Percentiles rank a stretch among this genome's conserved stretches.
Conservation (phyloP, 2,113 vertebrate species). For the Sturnira hondurensis region DNA sequence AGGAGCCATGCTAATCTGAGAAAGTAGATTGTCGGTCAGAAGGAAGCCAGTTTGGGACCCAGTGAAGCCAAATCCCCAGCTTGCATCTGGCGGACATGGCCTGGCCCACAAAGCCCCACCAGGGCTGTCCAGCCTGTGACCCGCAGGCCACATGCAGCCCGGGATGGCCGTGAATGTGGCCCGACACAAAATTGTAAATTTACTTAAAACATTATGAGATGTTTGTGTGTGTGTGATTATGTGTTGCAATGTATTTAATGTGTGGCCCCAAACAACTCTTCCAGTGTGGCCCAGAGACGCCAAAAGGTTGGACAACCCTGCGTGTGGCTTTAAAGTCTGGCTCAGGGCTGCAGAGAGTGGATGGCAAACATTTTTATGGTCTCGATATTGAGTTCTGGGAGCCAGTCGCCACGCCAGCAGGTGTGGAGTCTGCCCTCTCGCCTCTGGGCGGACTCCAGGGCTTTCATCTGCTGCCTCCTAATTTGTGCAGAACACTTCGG, state of each 20-base stretch:
- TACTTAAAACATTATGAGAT: no score
- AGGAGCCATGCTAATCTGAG: background rate
- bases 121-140: no score
- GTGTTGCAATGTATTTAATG: no score
- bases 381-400: background rate
- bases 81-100: background rate
- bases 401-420: background rate
- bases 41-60: background rate
- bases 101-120: background rate
- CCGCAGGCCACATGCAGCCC: no score
- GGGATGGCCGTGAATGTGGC: no score
- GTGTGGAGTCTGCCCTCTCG: background rate
- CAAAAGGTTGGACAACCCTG: no score
- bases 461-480: slow-evolving; percentile 42
- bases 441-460: background rate
- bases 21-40: background rate
- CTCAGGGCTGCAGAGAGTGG: background rate
- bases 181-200: no score
- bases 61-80: background rate
- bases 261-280: no score
- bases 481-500: background rate
- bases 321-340: background rate
- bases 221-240: no score
- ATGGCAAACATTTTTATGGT: slow-evolving; percentile 14
- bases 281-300: no score